Percentiles rank a stretch among this genome's conserved stretches.
Conservation (phyloP, 2,888 invertebrate species). For the Cataglyphis rosenhaueri region DNA sequence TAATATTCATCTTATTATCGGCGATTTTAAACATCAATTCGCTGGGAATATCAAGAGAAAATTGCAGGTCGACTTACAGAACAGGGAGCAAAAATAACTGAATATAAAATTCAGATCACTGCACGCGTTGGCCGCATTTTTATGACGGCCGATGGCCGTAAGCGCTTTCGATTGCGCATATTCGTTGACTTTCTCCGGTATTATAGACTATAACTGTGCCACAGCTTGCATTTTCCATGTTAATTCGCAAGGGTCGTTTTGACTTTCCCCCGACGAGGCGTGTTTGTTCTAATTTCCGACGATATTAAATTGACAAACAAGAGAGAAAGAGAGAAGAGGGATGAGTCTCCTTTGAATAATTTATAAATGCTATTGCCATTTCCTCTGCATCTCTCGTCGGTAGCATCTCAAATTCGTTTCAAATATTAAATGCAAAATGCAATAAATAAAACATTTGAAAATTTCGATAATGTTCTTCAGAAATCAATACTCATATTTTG, state of each 20-base stretch:
- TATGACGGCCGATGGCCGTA: not conserved
- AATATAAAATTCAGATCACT: conserved; percentile 37
- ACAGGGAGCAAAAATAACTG: not conserved
- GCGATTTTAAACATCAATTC: not conserved
- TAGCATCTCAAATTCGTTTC: not conserved
- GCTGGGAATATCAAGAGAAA: not conserved
- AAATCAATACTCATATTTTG: not conserved
- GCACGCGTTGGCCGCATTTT: conserved; percentile 26
- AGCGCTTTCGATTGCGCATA: conserved; percentile 13
- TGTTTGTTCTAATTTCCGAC: conserved; percentile 53
- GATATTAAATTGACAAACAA: conserved; percentile 41
- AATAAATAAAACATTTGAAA: not conserved
- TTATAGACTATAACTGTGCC: conserved; percentile 29
- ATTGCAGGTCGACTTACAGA: not conserved
- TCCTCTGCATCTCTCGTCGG: conserved; percentile 11
- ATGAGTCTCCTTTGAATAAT: conserved; percentile 32
- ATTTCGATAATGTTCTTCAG: not conserved
- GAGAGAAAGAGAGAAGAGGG: not conserved
- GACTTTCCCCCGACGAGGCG: conserved; percentile 29
- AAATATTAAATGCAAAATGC: not conserved
- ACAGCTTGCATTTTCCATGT: conserved; percentile 72
- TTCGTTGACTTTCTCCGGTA: conserved; percentile 33
- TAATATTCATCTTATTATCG: not conserved
- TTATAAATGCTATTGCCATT: conserved; percentile 23
- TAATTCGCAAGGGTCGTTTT: conserved; percentile 63